These are phyloP conservation scores for Ciconia nigra DNA, from an alignment of 2,797 vertebrate species.

Conservation along the genomic window DNA sequence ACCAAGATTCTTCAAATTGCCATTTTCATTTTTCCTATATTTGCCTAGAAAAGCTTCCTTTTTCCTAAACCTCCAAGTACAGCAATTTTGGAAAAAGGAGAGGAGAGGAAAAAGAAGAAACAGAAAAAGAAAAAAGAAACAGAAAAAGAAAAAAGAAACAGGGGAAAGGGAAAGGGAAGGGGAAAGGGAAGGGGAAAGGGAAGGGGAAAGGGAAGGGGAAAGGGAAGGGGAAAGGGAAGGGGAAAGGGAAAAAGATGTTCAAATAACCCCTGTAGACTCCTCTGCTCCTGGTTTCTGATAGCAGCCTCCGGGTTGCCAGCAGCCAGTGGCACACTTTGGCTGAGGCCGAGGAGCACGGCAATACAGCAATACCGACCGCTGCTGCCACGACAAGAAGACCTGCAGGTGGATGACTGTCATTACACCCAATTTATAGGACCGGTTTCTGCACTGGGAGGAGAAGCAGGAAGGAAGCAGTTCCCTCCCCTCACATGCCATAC, in stretches of 20 bases:
- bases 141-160: too few species aligned
- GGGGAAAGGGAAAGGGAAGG: too few species aligned
- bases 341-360: neutral
- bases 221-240: too few species aligned
- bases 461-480: neutral
- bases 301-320: neutral
- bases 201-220: too few species aligned
- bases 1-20: neutral
- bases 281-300: neutral
- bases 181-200: too few species aligned
- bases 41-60: neutral
- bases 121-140: too few species aligned
- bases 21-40: neutral
- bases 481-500: neutral
- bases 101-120: too few species aligned
- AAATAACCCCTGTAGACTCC: neutral
- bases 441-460: neutral
- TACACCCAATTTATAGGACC: neutral
- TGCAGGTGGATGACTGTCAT: neutral
- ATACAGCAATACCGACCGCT: fast-evolving
- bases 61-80: neutral
- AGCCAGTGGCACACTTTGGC: neutral
- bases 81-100: neutral
- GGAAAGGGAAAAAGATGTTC: neutral
- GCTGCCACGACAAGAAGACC: neutral